Percentiles rank a stretch among this genome's conserved stretches.
These are phyloP conservation scores for Exephanes ischioxanthus DNA, from an alignment of 2,888 invertebrate genomes.

Conservation along the genomic window DNA sequence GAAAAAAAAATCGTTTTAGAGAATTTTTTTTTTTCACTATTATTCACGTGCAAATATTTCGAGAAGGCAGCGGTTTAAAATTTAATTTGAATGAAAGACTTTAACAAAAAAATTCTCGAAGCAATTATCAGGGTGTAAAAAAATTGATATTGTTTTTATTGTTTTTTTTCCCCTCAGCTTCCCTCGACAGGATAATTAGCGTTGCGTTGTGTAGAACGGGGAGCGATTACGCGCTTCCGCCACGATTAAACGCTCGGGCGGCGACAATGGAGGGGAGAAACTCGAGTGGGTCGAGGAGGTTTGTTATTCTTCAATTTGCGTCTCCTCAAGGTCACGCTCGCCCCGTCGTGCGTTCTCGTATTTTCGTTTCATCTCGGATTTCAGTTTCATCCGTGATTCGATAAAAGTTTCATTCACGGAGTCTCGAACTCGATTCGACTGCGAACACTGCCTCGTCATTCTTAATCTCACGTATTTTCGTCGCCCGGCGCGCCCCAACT, in stretches of 20 bases:
- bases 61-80: too few species aligned
- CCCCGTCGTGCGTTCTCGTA: neutral
- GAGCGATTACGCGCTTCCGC: slow-evolving; percentile 7
- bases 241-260: neutral
- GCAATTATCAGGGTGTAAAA: neutral
- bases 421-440: neutral
- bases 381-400: neutral
- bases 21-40: too few species aligned
- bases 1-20: too few species aligned
- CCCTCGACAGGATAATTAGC: slow-evolving; percentile 25
- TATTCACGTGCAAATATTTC: too few species aligned
- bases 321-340: neutral
- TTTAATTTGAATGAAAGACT: too few species aligned
- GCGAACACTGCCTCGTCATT: neutral
- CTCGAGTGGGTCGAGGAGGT: slow-evolving; percentile 6
- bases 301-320: slow-evolving; percentile 9
- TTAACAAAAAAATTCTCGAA: too few species aligned
- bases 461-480: neutral
- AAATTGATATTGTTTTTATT: too few species aligned
- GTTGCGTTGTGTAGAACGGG: slow-evolving; percentile 2
- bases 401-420: neutral
- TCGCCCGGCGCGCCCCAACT: neutral
- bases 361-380: slow-evolving; percentile 35
- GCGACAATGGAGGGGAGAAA: slow-evolving; percentile 1
- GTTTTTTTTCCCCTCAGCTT: neutral